Base-by-base conservation (phyloP, 2,888 invertebrate species). In the Euclidia mi region DNA sequence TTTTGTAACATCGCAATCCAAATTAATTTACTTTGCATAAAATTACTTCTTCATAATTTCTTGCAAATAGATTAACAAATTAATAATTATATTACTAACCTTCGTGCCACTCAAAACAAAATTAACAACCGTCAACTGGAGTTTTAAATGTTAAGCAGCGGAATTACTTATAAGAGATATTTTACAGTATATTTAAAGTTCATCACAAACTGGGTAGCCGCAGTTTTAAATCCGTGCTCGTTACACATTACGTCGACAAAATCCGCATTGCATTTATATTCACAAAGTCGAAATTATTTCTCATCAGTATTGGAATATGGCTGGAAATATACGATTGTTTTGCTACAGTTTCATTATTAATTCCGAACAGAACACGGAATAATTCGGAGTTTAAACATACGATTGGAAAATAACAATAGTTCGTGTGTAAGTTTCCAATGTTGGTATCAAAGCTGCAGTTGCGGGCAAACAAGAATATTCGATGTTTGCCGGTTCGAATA, bases 331-430 rank as follows among this genome's bases (percentile, higher is more conserved):
- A 65, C 66, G 56, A 62, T 62, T 70, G 70, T 74, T 70, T 51
- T 48, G 25, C 35, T 46, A 44, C 71, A 65, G 46, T 70, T 51
- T 57, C 53, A 59, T 71, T 71, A 70, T 70, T 71, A 71, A 73
- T 71, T 65, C 58, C 51, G 17, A 28, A 41, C 29, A 42, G 41
- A 61, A 58, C 52, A 61, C 9, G 40, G 29, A 56, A 68, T 64
- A 38, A 51, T 71, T 59, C 32, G 40, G 25, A 56, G 40, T 56
- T 58, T 56, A 61, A 70, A 61, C 56, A 62, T 62, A 59, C 61
- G 71, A 56, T 65, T 40, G 56, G 56, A 58, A 53, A 61, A 65
- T 56, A 45, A 56, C 52, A 49, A 70, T 58, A 65, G 74, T 73
- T 61, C 41, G 46, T 56, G 50, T 64, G 17, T 56, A 56, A 65